Base-by-base conservation (phyloP, 2,888 invertebrate species). In the Tetranychus piercei region DNA sequence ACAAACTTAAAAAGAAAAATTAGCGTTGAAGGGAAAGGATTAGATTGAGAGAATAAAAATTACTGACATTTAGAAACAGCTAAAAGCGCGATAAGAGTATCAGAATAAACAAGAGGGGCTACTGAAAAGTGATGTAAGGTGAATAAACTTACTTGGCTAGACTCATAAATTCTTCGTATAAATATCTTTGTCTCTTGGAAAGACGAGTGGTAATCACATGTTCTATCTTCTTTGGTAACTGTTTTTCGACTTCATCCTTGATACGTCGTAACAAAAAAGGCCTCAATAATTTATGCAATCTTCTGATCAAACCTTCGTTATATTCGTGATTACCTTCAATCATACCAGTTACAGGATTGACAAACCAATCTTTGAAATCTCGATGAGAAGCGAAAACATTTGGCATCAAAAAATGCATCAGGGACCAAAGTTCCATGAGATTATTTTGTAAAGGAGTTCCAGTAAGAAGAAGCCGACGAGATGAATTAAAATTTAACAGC, bases 141-240 rank as follows among this genome's bases (percentile, higher is more conserved):
- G 34, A 69, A 34, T 34, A 34, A 34, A 85, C 88, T 86, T 84
- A 92, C 91, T 91, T 90, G 81, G 95, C 89, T 80, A 94, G 88
- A 74, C 93, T 90, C 96, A 99, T 97, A 84, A 97, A 99, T 84
- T 99, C 99, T 84, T 99, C 97, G 85, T 99, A 99, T 76, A 99
- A 87, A 85, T 88, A 95, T 78, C 97, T 87, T 84, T 99, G 99
- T 65, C 99, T 87, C 84, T 94, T 94, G 65, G 97, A 93, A 79
- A 99, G 86, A 73, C 92, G 87, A 81, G 95, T 96, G 87, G 92
- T 88, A 43, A 96, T 86, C 78, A 96, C 89, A 84, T 94, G 94
- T 83, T 97, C 96, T 83, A 91, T 93, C 84, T 97, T 97, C 82
- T 89, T 89, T 76, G 96, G 96, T 88, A 97, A 88, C 85, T 97